Base-by-base conservation (phyloP, 1,140 invertebrate species). In the Philaenus spumarius region DNA sequence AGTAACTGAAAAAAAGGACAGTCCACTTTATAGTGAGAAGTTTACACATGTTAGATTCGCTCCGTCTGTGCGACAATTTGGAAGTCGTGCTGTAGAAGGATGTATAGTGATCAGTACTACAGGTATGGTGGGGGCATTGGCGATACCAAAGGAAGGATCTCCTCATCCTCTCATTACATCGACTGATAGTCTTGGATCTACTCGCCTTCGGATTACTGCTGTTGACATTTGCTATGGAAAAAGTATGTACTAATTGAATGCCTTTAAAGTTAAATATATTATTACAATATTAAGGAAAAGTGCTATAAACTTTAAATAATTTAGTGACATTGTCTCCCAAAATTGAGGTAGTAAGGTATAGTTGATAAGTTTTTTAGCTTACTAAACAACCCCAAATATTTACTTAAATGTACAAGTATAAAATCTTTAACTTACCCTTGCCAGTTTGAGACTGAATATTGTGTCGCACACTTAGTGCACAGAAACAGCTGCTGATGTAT, bases 41-140 rank as follows among this genome's bases (percentile, higher is more conserved):
- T 93, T 94, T 68, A 83, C 82, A 64, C 77, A 89, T 68, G 68
- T 85, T 12, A 79, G 84, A 53, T 86, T 89, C 67, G 78, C 81
- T 11, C 89, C 92, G 45, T 90, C 90, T 0, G 81, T 95, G 0
- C 82, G 86, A 67, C 85, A 90, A 64, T 94, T 95, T 75, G 94
- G 91, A 1, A 87, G 89, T 20, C 81, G 85, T 61, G 82, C 90
- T 6, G 76, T 84, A 17, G 88, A 89, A 68, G 93, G 94, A 0
- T 89, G 83, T 65, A 71, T 93, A 26, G 76, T 91, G 23, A 79
- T 96, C 19, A 90, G 90, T 2, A 83, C 86, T 0, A 93, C 90
- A 9, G 93, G 93, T 1, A 66, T 96, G 75, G 75, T 94, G 20
- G 85, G 83, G 1, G 80, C 82, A 20, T 72, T 88, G n/a, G 75